phyloP scores from a whole-genome alignment of 2,888 invertebrate genomes.

The Molorchus minor region DNA sequence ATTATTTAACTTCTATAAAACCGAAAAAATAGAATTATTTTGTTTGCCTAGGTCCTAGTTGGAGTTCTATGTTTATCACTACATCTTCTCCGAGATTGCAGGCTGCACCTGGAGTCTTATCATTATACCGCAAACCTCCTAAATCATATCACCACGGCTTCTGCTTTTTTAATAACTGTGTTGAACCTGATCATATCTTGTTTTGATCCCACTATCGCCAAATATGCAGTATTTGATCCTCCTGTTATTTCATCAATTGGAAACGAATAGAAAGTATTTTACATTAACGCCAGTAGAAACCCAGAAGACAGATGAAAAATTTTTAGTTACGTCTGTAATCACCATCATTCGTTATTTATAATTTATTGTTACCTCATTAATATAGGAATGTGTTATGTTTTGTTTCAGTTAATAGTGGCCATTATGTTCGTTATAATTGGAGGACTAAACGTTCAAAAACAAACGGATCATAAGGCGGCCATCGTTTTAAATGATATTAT shows the following conservation, averaged over 20 bases:
- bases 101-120: slow-evolving; percentile 76
- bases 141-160: slow-evolving; percentile 75
- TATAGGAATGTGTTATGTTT: slow-evolving; percentile 33
- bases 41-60: slow-evolving; percentile 73
- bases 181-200: slow-evolving; percentile 81
- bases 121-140: slow-evolving; percentile 74
- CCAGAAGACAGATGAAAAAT: no score
- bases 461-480: slow-evolving; percentile 78
- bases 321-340: no score
- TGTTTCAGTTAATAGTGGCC: slow-evolving; percentile 82
- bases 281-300: neutral
- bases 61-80: slow-evolving; percentile 77
- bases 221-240: slow-evolving; percentile 61
- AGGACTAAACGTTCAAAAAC: slow-evolving; percentile 82
- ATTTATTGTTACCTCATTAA: no score
- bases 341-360: no score
- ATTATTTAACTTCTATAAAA: no score
- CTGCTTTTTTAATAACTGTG: slow-evolving; percentile 77
- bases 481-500: slow-evolving; percentile 82
- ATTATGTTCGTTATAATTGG: slow-evolving; percentile 84
- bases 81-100: slow-evolving; percentile 80
- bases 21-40: no score
- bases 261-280: slow-evolving; percentile 1
- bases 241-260: slow-evolving; percentile 41
- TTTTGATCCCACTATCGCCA: slow-evolving; percentile 77